Conservation (phyloP, 1,140 invertebrate species). For the Magallana angulata region DNA sequence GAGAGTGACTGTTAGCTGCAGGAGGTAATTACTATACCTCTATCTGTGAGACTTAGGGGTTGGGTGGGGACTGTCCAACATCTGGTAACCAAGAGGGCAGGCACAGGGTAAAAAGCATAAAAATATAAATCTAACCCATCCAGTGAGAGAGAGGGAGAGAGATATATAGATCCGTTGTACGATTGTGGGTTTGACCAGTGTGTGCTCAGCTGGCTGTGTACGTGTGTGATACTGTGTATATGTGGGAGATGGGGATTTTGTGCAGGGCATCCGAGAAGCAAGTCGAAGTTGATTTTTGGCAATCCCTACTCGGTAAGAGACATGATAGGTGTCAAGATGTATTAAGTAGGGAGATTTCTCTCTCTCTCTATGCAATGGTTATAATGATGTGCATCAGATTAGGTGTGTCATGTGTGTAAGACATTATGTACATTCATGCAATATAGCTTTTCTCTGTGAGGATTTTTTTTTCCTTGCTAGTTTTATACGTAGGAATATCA, state of each 20-base stretch:
- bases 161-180: neutral
- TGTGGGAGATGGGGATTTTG: conserved; percentile 18
- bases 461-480: neutral
- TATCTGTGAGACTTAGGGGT: neutral
- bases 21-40: conserved; percentile 20
- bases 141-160: neutral
- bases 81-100: neutral
- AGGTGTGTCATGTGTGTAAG: neutral
- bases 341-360: neutral
- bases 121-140: no score
- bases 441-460: no score
- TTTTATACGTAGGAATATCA: neutral
- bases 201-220: neutral
- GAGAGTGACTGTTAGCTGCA: neutral
- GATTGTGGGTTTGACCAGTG: neutral
- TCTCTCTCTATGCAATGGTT: conserved; percentile 17
- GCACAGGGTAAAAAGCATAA: no score
- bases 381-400: neutral
- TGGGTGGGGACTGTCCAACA: conserved; percentile 4
- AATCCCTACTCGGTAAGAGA: conserved; percentile 24
- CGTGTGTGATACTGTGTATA: neutral
- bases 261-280: conserved; percentile 15
- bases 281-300: conserved; percentile 32
- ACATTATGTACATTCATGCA: no score
- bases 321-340: conserved; percentile 15